Percentiles rank a stretch among this genome's conserved stretches.
Evolutionary conservation across 2,797 vertebrate genomes (phyloP).

Genomic region (Acanthiza pusilla): DNA sequence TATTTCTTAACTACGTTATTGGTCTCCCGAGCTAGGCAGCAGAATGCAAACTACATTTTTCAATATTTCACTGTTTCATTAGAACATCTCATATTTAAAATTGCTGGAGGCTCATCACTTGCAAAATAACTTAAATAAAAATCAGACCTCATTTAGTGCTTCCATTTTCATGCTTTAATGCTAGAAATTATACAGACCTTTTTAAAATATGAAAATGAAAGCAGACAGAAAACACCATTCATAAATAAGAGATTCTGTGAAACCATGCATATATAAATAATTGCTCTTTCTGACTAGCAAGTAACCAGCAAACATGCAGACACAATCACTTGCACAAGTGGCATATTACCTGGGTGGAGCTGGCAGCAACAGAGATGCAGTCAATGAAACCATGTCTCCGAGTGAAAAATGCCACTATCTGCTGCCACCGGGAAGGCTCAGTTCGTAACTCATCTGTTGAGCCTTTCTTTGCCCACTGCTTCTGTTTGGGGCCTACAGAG

Average conservation of each 20-base stretch:
- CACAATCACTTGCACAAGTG: constrained; percentile 66
- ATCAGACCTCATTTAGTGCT: background rate
- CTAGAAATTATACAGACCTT: background rate
- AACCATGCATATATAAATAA: background rate
- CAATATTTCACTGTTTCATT: constrained; percentile 28
- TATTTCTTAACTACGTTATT: background rate
- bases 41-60: background rate
- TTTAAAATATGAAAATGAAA: background rate
- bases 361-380: constrained; percentile 88
- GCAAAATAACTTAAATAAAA: constrained; percentile 13
- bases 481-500: constrained; percentile 86
- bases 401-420: constrained; percentile 92
- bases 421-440: constrained; percentile 90
- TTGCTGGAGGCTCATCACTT: constrained; percentile 4
- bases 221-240: background rate
- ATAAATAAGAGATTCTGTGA: background rate
- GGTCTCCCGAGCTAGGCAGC: background rate
- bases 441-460: constrained; percentile 86
- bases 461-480: constrained; percentile 88
- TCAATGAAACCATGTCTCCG: constrained; percentile 93
- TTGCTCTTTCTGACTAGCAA: constrained; percentile 13
- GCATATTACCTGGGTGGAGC: constrained; percentile 87
- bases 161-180: background rate
- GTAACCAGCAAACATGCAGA: constrained; percentile 49
- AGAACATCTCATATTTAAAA: background rate